Evolutionary conservation across 2,888 invertebrate species (phyloP).

Genomic region (Hydrotaea cyrtoneurina): DNA sequence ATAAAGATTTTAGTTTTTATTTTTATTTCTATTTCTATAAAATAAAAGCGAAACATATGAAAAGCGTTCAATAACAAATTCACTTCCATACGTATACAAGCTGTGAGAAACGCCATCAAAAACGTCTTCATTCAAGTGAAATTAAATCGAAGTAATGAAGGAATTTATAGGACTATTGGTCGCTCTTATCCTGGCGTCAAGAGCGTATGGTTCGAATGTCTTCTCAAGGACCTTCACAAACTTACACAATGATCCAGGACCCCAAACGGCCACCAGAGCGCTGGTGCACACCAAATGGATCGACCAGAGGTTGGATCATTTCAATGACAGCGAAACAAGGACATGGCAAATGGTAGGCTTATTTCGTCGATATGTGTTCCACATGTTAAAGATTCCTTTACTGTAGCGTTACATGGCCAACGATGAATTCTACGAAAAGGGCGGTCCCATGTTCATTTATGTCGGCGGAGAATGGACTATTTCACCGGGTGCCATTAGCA

Average conservation of each 20-base stretch:
- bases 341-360: slow-evolving; percentile 82
- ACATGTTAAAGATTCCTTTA: not conserved
- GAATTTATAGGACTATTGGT: not conserved
- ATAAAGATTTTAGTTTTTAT: not conserved
- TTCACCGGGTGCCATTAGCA: slow-evolving; percentile 82
- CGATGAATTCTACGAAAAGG: slow-evolving; percentile 79
- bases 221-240: slow-evolving; percentile 74
- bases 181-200: not conserved
- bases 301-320: slow-evolving; percentile 83
- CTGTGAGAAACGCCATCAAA: not conserved
- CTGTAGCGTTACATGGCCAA: slow-evolving; percentile 82
- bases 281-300: slow-evolving; percentile 79
- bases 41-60: not conserved
- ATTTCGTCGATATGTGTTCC: not conserved
- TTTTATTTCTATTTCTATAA: not conserved
- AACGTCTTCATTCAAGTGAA: not conserved
- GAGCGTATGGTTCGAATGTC: slow-evolving; percentile 49
- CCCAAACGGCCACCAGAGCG: slow-evolving; percentile 66
- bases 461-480: slow-evolving; percentile 89
- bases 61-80: not conserved
- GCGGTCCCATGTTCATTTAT: slow-evolving; percentile 84
- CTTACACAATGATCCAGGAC: slow-evolving; percentile 81
- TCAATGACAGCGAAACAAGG: slow-evolving; percentile 82
- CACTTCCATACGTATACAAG: not conserved
- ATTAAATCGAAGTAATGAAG: not conserved